Base-by-base conservation (phyloP, 1,140 invertebrate genomes). In the Parasteatoda tepidariorum region DNA sequence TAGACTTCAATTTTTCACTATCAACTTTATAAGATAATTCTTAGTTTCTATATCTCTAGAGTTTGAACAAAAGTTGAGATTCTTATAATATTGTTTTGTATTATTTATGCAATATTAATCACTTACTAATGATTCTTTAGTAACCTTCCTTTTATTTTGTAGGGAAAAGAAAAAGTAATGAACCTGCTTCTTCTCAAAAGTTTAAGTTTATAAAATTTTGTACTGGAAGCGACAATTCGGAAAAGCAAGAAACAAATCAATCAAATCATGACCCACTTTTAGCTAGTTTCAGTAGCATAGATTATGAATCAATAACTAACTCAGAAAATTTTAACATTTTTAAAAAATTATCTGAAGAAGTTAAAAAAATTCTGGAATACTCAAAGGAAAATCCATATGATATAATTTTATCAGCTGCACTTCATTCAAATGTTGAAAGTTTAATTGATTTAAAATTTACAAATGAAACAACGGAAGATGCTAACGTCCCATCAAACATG, bases 171-270 rank as follows among this genome's bases (percentile, higher is more conserved):
- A 59, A 0, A 9, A 18, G 22, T 5, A 54, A 4, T 57, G 18
- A 73, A 24, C 18, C 30, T 33, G 22, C 4, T 6, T 73, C 22
- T 18, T 9, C 1, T 11, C 55, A 59, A 7, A 0, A 24, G 9
- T 73, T 33, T 57, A 73, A 73, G 33, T 59, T 57, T 11, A 73
- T 73, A 30, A 59, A 73, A 18, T 73, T 73, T 73, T 73, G 55
- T 13, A 57, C 48, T 31, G 0, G 38, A 22, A 5, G 6, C 15
- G 28, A 33, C 15, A 6, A 31, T 15, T 18, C 28, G 18, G 18
- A 13, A 48, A n/a, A n/a, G n/a, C n/a, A n/a, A n/a, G n/a, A n/a
- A n/a, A n/a, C n/a, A n/a, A n/a, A n/a, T 2, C 11, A 22, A 66
- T 33, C 11, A 33, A 33, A 5, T 66, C 31, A 34, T 66, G 30